Conservation (phyloP, 1,140 invertebrate genomes). For the Steinernema khuongi region DNA sequence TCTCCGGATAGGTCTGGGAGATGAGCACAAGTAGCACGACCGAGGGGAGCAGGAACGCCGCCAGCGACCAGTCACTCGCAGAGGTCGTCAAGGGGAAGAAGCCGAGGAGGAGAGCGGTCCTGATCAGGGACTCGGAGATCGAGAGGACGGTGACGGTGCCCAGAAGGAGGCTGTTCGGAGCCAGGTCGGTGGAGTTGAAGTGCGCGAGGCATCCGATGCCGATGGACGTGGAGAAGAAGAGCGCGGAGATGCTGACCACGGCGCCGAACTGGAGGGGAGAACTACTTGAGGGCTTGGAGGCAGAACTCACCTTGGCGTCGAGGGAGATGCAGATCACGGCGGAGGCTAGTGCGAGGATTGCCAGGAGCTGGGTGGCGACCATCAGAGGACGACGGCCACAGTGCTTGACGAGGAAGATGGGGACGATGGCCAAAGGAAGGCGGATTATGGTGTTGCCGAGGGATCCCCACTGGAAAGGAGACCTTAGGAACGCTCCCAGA, state of each 20-base stretch:
- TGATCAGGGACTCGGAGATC: not conserved
- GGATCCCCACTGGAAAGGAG: not conserved
- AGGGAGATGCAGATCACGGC: slow-evolving; percentile 6
- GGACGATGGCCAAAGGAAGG: not conserved
- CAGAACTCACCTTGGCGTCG: too few relatives aligned
- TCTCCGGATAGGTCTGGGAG: not conserved
- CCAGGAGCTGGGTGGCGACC: not conserved
- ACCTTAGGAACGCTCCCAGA: not conserved
- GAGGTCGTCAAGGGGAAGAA: not conserved
- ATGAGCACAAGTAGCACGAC: not conserved
- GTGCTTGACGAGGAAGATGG: not conserved
- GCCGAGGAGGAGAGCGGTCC: not conserved
- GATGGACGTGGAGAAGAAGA: not conserved
- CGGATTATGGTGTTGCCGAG: slow-evolving; percentile 8
- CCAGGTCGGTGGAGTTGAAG: not conserved
- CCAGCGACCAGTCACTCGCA: not conserved
- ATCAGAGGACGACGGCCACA: slow-evolving; percentile 5
- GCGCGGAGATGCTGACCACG: not conserved
- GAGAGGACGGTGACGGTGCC: not conserved
- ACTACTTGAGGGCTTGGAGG: too few relatives aligned
- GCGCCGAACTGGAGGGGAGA: not conserved
- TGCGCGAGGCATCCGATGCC: not conserved
- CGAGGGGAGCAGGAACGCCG: not conserved
- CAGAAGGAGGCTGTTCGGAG: not conserved
- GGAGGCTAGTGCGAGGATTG: not conserved